Evolutionary conservation across 2,113 vertebrate species (phyloP).

Genomic region (Gorsachius goisagi): DNA sequence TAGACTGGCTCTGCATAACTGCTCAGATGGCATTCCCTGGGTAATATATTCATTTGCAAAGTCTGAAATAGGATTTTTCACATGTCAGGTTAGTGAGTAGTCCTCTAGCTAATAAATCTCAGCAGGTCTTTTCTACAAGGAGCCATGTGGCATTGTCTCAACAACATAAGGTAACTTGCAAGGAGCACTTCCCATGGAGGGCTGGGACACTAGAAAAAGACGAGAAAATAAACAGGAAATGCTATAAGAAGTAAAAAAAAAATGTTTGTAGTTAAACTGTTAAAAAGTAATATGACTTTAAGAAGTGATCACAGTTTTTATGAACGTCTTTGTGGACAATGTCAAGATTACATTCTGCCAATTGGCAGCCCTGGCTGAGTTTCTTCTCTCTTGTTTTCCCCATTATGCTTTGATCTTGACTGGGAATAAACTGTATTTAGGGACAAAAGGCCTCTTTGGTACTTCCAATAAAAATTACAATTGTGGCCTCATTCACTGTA

Average conservation of each 20-base stretch:
- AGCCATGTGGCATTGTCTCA: not conserved
- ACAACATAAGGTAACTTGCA: not conserved
- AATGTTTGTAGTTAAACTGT: not conserved
- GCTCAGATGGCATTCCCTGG: not conserved
- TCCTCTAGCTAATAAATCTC: not conserved
- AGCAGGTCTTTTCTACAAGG: not conserved
- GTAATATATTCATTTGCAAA: not conserved
- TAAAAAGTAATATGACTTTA: not conserved
- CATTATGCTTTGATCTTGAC: not conserved
- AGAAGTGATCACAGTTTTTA: not conserved
- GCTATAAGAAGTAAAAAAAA: not conserved
- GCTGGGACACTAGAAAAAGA: not conserved
- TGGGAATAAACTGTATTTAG: not conserved
- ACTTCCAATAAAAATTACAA: not conserved
- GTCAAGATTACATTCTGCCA: not conserved
- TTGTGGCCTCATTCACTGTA: not conserved
- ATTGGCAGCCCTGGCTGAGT: not conserved
- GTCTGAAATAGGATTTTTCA: slow-evolving; percentile 2
- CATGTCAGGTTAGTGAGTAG: not conserved
- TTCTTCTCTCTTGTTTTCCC: not conserved
- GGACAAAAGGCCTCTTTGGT: not conserved
- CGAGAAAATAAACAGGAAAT: not conserved
- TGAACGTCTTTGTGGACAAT: not conserved
- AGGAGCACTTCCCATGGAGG: not conserved
- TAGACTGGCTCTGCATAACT: not conserved